Base-by-base conservation (phyloP, 2,797 vertebrate species). In the Epinephelus malabaricus region DNA sequence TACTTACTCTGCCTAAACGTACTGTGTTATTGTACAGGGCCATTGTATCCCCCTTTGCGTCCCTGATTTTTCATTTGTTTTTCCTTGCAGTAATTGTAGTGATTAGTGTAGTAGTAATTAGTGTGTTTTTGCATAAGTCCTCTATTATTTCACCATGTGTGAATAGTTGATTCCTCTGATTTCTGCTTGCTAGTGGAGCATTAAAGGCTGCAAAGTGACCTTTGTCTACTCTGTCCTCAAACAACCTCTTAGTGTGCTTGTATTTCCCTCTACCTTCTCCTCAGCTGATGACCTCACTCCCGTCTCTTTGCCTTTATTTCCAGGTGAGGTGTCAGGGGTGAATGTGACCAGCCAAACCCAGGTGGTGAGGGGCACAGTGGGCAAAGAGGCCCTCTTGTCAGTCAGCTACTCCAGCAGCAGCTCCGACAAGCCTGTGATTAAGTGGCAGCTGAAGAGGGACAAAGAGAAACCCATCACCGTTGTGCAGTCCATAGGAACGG, bases 401-500 rank as follows among this genome's bases (percentile, higher is more conserved):
- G 97, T 99, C 88, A 97, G 96, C 79, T 99, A 99, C 84, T 95
- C 96, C 93, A 98, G 97, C 88, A 95, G 95, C 92, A 99, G 98
- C 86, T 82, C 91, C 0, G 98, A 99, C 95, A 97, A 96, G 68
- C 98, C 98, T 0, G 98, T 99, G 82, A 96, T 99, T 61, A 99
- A 99, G 95, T 99, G 98, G 98, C 98, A 98, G 93, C 93, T 99
- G 66, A 98, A 97, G 92, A 82, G 96, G 21, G 96, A 96, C 91
- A 86, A 95, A 25, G 97, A 97, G 88, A 98, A 99, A 54, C 96
- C 97, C 0, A 93, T 98, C 88, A 99, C 98, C 0, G 97, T 99
- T 1, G 97, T 99, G 34, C 98, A 99, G 93, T 99, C 98, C 87
- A 96, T 99, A 0, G 97, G 98, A 71, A 98, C 96, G 0, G 96